A percentile compares a stretch with the other conserved stretches of the same genome.
Conservation (phyloP, 1,140 invertebrate species). For the Teleogryllus occipitalis region DNA sequence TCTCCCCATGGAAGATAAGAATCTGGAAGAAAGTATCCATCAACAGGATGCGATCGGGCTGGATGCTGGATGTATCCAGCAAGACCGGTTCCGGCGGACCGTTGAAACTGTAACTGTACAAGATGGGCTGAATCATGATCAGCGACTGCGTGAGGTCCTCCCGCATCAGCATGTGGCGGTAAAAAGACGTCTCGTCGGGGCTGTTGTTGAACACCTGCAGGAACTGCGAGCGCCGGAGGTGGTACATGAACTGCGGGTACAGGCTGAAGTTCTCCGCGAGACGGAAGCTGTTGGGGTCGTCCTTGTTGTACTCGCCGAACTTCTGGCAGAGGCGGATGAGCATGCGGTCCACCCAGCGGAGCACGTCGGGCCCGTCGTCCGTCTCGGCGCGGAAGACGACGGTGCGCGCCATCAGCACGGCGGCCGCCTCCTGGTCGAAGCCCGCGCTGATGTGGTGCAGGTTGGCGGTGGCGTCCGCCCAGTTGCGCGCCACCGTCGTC, state of each 20-base stretch:
- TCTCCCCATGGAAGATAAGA: constrained; percentile 97
- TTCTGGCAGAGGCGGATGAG: constrained; percentile 98
- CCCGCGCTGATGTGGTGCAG: constrained; percentile 79
- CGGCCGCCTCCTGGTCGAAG: constrained; percentile 96
- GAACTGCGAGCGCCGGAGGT: constrained; percentile 95
- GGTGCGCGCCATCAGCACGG: constrained; percentile 93
- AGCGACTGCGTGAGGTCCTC: constrained; percentile 96
- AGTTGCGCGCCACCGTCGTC: constrained; percentile 93
- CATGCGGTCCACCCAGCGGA: constrained; percentile 97
- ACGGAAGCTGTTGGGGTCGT: constrained; percentile 93
- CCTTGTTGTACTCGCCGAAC: constrained; percentile 96
- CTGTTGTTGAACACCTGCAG: constrained; percentile 99
- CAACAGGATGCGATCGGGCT: constrained; percentile 91
- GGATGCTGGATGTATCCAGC: constrained; percentile 94
- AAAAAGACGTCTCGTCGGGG: constrained; percentile 99
- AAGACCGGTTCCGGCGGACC: constrained; percentile 96
- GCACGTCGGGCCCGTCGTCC: constrained; percentile 92
- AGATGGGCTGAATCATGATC: constrained; percentile 99
- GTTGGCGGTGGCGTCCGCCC: constrained; percentile 73
- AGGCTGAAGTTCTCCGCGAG: constrained; percentile 94
- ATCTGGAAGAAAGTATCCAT: constrained; percentile 99
- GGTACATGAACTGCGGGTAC: constrained; percentile 99
- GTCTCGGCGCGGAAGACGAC: constrained; percentile 93
- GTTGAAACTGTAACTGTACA: constrained; percentile 97
- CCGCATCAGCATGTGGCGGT: constrained; percentile 93